Percentiles rank a stretch among this genome's conserved stretches.
Evolutionary conservation across 2,888 invertebrate species (phyloP).

Genomic region (Meteorus cinctellus): DNA sequence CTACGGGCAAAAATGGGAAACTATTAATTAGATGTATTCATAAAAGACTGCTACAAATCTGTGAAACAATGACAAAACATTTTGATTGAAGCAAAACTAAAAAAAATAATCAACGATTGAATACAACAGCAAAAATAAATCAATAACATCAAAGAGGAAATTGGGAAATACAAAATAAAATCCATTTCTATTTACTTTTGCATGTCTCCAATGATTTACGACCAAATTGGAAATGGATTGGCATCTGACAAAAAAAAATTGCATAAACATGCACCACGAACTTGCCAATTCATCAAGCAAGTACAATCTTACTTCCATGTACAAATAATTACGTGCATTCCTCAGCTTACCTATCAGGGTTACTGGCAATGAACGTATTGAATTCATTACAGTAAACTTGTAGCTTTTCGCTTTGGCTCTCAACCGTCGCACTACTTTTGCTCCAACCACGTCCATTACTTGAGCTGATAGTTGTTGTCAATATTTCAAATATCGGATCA

Average conservation of each 20-base stretch:
- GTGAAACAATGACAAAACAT: not conserved
- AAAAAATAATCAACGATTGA: not conserved
- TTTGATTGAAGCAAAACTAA: not conserved
- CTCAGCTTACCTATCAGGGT: constrained; percentile 62
- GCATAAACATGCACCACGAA: constrained; percentile 1
- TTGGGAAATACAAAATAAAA: too few relatives aligned
- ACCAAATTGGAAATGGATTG: too few relatives aligned
- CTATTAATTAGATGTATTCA: constrained; percentile 56
- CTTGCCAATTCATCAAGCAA: not conserved
- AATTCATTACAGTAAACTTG: constrained; percentile 68
- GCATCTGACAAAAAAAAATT: too few relatives aligned
- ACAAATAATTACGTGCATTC: not conserved
- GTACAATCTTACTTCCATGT: not conserved
- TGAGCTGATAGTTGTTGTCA: constrained; percentile 79
- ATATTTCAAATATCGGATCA: constrained; percentile 84
- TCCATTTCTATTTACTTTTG: too few relatives aligned
- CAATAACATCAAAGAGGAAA: not conserved
- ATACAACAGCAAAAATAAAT: not conserved
- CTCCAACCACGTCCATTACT: constrained; percentile 69
- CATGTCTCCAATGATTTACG: too few relatives aligned
- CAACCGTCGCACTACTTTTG: constrained; percentile 63
- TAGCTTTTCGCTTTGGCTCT: constrained; percentile 60
- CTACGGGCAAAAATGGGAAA: constrained; percentile 71
- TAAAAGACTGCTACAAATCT: not conserved
- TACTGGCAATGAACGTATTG: constrained; percentile 61